Percentiles rank a stretch among this genome's conserved stretches.
Conservation (phyloP, 2,888 invertebrate species). For the Synergus umbraculus region DNA sequence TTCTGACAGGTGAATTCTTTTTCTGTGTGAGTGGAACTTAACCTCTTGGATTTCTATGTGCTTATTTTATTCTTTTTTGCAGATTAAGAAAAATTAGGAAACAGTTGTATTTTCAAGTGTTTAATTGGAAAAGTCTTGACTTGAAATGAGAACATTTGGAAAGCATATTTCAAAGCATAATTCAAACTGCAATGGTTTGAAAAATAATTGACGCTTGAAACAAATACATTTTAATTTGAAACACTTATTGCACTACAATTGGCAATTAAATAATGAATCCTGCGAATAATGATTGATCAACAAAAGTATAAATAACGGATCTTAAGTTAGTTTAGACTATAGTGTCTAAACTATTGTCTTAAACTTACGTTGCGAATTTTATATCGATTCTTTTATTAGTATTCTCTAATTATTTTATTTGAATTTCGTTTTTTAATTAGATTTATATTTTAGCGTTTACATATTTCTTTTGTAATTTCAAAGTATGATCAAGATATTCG, state of each 20-base stretch:
- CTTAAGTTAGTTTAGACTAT: slow-evolving; percentile 1
- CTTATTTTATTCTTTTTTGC: not conserved
- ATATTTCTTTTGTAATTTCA: not conserved
- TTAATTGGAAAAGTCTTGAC: not conserved
- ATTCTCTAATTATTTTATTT: not conserved
- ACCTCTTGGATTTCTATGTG: not conserved
- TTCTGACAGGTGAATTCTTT: not conserved
- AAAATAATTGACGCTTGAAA: not conserved
- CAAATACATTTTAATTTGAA: not conserved
- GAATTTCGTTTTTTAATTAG: not conserved
- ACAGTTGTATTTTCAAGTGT: not conserved
- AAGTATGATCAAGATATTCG: slow-evolving; percentile 14
- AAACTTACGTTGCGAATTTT: not conserved
- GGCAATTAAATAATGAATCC: not conserved
- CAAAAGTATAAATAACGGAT: slow-evolving; percentile 14
- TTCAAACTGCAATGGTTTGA: not conserved
- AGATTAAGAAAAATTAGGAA: not conserved
- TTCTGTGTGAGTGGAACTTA: not conserved
- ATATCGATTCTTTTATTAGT: not conserved
- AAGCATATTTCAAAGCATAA: not conserved
- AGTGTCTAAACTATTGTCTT: not conserved
- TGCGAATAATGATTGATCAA: not conserved
- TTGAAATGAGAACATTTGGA: not conserved
- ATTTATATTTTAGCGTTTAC: not conserved
- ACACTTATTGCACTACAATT: slow-evolving; percentile 2